Evolutionary conservation across 2,113 vertebrate genomes (phyloP), one percentile per base, ranked within the genome.

Genomic region (Tricholaema leucomelas): DNA sequence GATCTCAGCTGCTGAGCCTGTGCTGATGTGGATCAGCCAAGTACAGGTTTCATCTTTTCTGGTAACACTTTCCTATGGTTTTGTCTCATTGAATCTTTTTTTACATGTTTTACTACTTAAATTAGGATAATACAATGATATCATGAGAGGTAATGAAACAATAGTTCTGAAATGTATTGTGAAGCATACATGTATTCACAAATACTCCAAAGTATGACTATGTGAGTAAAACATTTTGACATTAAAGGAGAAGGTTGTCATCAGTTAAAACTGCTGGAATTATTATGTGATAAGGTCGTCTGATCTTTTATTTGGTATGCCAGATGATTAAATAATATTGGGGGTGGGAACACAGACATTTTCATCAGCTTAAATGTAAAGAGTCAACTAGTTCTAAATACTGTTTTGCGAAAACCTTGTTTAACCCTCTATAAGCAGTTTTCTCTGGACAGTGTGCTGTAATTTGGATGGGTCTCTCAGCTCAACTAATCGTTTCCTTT

Each of bases 381-480:
- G 48, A 77, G 50, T 35, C 77, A 81, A 20, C 18, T 60, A 75
- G 30, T 78, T 78, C 35, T 77, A 82, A 44, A 35, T 71, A 48
- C 40, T 67, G 56, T 82, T 94, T 69, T 87, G 33, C 87, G 81
- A 87, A 87, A 81, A 72, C 90, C 2, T 15, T 77, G 40, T 80
- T 83, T 90, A 38, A 67, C 3, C n/a, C 35, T 35, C 25, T 1
- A 0, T 59, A 56, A 36, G 61, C 83, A 60, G 63, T 70, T 79
- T 89, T 91, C 71, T 79, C 27, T 73, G 82, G 90, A 88, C 80
- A 88, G 48, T 93, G 71, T 82, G 86, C 85, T 90, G 52, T 90
- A 77, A 91, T 60, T 15, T 38, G 95, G 81, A 86, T 92, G 81
- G 83, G 33, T 90, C 69, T 93, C 95, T 59, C 38, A 72, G 69